These are phyloP conservation scores for Nothoprocta perdicaria DNA, from an alignment of 2,113 vertebrate species.

Conservation along the genomic window DNA sequence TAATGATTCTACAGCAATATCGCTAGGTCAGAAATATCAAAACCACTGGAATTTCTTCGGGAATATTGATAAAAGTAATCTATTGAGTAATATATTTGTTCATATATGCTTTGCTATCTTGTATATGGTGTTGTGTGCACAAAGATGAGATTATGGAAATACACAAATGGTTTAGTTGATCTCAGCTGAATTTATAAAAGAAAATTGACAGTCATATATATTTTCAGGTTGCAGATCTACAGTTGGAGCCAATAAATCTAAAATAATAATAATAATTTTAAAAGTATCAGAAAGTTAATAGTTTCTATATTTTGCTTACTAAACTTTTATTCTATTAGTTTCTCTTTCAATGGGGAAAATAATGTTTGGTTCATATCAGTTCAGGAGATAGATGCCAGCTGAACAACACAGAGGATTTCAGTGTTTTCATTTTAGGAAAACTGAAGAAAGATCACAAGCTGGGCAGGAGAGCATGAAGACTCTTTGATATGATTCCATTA, in stretches of 20 bases:
- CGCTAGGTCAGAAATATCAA: not conserved
- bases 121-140: not conserved
- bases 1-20: not conserved
- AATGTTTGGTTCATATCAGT: not conserved
- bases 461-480: constrained; percentile 11
- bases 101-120: not conserved
- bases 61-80: not conserved
- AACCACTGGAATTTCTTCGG: not conserved
- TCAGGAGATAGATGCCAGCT: constrained; percentile 1
- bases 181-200: not conserved
- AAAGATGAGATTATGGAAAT: not conserved
- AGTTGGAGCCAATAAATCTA: not conserved
- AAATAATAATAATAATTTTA: not conserved
- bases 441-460: constrained; percentile 14
- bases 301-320: not conserved
- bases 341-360: not conserved
- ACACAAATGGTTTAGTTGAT: not conserved
- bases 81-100: not conserved
- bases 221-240: not conserved
- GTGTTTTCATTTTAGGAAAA: constrained; percentile 27
- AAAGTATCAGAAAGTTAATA: not conserved
- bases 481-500: constrained; percentile 50
- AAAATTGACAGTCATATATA: not conserved
- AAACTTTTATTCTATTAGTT: constrained; percentile 10
- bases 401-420: not conserved